Base-by-base conservation (phyloP, 2,888 invertebrate genomes). In the Ormyrus thymus region DNA sequence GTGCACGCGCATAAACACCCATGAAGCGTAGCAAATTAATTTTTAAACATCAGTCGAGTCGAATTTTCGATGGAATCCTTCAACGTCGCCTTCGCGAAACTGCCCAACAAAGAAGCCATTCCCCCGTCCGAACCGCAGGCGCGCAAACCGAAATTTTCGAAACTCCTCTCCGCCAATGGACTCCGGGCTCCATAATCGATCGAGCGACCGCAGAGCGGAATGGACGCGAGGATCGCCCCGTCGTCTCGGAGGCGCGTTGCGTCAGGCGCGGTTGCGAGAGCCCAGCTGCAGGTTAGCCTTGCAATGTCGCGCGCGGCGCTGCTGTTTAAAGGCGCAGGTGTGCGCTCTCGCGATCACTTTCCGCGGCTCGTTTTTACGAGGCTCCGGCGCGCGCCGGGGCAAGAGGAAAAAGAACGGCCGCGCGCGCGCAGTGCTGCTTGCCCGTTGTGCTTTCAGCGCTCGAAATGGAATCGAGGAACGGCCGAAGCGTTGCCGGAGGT, bases 311-410 rank as follows among this genome's bases (percentile, higher is more conserved):
- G 45, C 43, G 4, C 11, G 13, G 45, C 6, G 61, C 43, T 62
- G 45, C n/a, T 7, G n/a, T 15, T 8, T 13, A 15, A 15, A n/a
- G 58, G n/a, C 13, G 58, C 29, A 15, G 11, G 55, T n/a, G 55
- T n/a, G 55, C 61, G 43, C 15, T 58, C 43, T 61, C 48, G 62
- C 9, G 58, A 45, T 62, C 11, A 11, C 48, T 62, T 62, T 62
- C 61, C 48, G 62, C 62, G 29, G 29, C 61, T 62, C 45, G 45
- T n/a, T 48, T 53, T 66, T 53, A 66, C 45, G 29, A 65, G 15
- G 29, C 10, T 50, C 50, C 43, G 29, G 9, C 48, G 50, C 65
- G 51, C 65, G 51, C 10, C 45, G 50, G 50, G 9, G 46, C n/a
- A n/a, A n/a, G 7, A 50, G 6, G 6, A 50, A 50, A 9, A 61